Conservation (phyloP, 2,888 invertebrate genomes). For the Ochlodes sylvanus region DNA sequence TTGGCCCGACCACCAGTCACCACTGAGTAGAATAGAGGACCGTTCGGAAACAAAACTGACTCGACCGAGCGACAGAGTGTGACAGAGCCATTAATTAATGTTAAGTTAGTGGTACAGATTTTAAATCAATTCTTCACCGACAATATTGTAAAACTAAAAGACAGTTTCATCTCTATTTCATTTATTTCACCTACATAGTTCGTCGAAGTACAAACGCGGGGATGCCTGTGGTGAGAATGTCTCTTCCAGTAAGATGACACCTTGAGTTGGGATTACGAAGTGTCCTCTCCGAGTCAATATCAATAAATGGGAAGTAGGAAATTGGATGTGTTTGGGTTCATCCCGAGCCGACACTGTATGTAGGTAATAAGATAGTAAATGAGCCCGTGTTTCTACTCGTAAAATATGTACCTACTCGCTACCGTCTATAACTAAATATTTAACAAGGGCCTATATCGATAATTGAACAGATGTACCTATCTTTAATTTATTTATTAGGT, state of each 20-base stretch:
- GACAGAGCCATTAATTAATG: no score
- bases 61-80: no score
- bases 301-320: conserved; percentile 84
- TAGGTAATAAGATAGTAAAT: conserved; percentile 82
- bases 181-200: neutral
- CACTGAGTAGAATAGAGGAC: no score
- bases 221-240: conserved; percentile 29
- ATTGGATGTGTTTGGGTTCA: conserved; percentile 83
- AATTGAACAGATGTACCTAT: neutral
- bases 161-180: neutral
- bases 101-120: no score
- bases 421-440: conserved; percentile 78
- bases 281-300: conserved; percentile 83
- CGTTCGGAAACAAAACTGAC: no score
- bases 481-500: no score
- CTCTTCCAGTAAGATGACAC: conserved; percentile 60
- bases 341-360: conserved; percentile 68
- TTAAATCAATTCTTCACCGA: no score
- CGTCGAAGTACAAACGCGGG: neutral
- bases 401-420: conserved; percentile 79
- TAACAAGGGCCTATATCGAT: conserved; percentile 53
- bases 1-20: no score
- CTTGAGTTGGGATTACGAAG: conserved; percentile 61
- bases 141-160: no score
- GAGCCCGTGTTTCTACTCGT: conserved; percentile 74